A percentile compares a stretch with the other conserved stretches of the same genome.
Evolutionary conservation across 2,888 invertebrate species (phyloP).

Genomic region (Tachina grossa): DNA sequence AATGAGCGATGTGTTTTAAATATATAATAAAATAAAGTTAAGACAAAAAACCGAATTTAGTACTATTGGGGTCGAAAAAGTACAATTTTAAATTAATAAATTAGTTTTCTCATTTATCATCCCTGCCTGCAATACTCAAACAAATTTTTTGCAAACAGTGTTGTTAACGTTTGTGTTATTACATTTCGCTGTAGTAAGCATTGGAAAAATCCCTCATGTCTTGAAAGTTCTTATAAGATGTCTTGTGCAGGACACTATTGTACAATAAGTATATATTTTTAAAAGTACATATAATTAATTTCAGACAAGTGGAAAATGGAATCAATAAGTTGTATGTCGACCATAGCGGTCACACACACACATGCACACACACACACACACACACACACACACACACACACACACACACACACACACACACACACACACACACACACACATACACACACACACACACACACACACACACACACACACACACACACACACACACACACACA

Average conservation of each 20-base stretch:
- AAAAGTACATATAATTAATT: slow-evolving; percentile 41
- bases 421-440: background rate
- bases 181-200: no score
- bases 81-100: no score
- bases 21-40: no score
- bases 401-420: background rate
- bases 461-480: background rate
- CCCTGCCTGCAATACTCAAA: no score
- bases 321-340: slow-evolving; percentile 23
- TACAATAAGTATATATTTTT: slow-evolving; percentile 18
- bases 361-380: background rate
- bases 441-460: background rate
- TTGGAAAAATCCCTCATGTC: no score
- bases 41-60: no score
- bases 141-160: no score
- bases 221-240: no score
- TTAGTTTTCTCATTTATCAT: no score
- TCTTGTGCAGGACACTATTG: background rate
- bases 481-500: background rate
- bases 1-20: no score
- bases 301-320: slow-evolving; percentile 43
- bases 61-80: no score
- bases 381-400: background rate
- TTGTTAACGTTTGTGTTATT: no score
- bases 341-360: background rate